Conservation (phyloP, 2,113 vertebrate genomes). For the Phaethornis superciliosus region DNA sequence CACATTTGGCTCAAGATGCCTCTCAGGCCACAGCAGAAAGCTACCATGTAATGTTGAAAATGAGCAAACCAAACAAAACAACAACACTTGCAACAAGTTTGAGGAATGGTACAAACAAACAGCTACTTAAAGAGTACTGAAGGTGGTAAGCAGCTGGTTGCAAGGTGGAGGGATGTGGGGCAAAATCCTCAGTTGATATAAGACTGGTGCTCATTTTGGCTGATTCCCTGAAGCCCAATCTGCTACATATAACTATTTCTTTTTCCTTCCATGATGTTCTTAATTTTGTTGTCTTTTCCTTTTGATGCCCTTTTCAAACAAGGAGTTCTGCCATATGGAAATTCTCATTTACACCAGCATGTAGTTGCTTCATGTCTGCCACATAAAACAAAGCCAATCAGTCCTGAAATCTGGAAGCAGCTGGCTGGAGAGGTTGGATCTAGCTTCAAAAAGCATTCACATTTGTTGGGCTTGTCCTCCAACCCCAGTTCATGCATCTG, state of each 20-base stretch:
- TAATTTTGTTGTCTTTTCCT: neutral
- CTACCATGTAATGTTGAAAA: neutral
- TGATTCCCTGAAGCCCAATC: neutral
- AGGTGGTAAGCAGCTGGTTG: neutral
- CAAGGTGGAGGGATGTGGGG: neutral
- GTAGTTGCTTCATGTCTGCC: conserved; percentile 3
- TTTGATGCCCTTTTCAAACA: conserved; percentile 51
- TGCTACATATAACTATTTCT: neutral
- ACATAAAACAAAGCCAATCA: conserved; percentile 30
- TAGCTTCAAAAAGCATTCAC: neutral
- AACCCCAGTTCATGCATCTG: neutral
- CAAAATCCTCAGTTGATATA: neutral
- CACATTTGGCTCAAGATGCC: neutral
- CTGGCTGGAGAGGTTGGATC: neutral
- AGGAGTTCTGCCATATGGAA: neutral
- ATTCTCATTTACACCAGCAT: neutral
- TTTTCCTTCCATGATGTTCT: conserved; percentile 6
- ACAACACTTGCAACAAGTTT: neutral
- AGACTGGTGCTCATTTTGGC: neutral
- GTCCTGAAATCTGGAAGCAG: neutral
- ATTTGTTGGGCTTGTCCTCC: neutral
- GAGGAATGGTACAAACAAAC: neutral
- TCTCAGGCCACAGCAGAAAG: neutral
- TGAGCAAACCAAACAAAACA: neutral
- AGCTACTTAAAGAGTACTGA: neutral